Conservation (phyloP, 53 echinoderm and acorn worm species). For the Pentamera pediparva region DNA sequence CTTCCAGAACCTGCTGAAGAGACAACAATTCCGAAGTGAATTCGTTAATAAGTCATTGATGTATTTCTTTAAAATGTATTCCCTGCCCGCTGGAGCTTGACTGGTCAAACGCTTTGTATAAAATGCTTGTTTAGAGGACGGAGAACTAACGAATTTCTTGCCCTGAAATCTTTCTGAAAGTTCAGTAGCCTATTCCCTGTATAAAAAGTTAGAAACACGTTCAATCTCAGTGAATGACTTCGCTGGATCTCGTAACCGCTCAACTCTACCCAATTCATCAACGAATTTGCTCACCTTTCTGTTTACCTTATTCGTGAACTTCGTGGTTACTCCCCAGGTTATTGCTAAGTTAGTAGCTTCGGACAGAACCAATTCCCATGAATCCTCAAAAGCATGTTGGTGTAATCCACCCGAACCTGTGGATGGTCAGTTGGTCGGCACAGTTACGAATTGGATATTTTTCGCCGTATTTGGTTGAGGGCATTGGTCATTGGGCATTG, state of each 20-base stretch:
- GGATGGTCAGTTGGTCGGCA: too few relatives aligned
- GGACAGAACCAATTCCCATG: background rate
- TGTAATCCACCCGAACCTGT: too few relatives aligned
- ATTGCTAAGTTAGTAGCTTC: background rate
- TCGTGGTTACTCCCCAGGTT: background rate
- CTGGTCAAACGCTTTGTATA: background rate
- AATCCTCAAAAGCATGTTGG: background rate
- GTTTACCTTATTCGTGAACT: background rate
- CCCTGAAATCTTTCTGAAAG: background rate
- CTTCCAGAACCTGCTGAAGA: too few relatives aligned
- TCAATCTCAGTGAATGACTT: background rate
- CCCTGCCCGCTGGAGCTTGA: background rate
- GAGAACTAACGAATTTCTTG: background rate
- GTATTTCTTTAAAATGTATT: background rate
- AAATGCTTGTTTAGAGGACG: background rate
- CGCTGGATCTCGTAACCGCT: background rate
- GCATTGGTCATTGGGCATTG: too few relatives aligned
- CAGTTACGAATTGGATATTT: too few relatives aligned
- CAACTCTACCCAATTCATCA: background rate
- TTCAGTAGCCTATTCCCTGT: background rate
- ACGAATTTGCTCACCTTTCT: background rate
- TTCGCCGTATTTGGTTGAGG: too few relatives aligned
- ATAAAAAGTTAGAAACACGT: background rate
- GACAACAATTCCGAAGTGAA: background rate
- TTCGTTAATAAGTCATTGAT: background rate